phyloP scores from a whole-genome alignment of 2,113 vertebrate species.

The Zosterops hypoxanthus region DNA sequence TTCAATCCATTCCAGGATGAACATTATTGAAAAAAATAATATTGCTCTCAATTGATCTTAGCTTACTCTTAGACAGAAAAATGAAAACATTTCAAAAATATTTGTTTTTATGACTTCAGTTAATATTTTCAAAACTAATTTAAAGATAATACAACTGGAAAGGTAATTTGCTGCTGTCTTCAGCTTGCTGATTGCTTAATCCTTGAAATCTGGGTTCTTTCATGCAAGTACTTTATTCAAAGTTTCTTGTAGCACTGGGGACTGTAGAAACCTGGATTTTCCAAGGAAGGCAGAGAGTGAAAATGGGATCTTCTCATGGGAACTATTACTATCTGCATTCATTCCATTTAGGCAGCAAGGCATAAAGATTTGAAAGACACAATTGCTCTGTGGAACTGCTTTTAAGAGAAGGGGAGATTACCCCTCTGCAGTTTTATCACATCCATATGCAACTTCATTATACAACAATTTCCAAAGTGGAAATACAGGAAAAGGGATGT shows the following conservation, averaged over 20 bases:
- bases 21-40: neutral
- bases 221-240: neutral
- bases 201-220: neutral
- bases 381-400: neutral
- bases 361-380: neutral
- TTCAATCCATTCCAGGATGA: neutral
- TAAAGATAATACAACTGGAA: neutral
- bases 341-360: neutral
- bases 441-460: neutral
- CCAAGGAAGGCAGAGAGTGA: neutral
- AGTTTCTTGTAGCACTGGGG: neutral
- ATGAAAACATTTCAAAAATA: neutral
- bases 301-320: neutral
- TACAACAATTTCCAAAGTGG: neutral
- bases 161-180: neutral
- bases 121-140: neutral
- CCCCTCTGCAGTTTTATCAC: neutral
- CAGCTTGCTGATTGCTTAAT: neutral
- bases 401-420: neutral
- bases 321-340: neutral
- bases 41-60: neutral
- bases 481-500: neutral
- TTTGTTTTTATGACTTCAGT: neutral
- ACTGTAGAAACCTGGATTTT: neutral
- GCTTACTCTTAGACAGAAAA: neutral